Percentiles rank a stretch among this genome's conserved stretches.
These are phyloP conservation scores for Himalopsyche japonica DNA, from an alignment of 2,888 invertebrate genomes.

Conservation along the genomic window DNA sequence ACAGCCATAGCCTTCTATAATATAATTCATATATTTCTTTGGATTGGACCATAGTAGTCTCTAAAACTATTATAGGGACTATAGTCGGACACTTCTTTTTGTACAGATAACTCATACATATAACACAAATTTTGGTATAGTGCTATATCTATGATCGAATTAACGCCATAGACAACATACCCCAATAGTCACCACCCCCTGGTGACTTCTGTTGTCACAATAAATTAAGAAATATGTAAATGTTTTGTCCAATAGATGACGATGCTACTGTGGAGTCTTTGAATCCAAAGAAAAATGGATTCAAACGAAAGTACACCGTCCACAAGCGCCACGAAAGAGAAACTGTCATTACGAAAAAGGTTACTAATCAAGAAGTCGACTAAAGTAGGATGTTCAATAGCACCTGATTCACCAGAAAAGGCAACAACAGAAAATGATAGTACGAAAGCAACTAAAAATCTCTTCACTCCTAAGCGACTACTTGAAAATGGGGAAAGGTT, in stretches of 20 bases:
- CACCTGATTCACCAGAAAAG: constrained; percentile 40
- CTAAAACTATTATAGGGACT: too few relatives aligned
- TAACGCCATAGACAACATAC: too few relatives aligned
- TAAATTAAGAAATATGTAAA: constrained; percentile 5
- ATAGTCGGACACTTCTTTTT: too few relatives aligned
- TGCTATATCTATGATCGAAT: too few relatives aligned
- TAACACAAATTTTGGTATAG: too few relatives aligned
- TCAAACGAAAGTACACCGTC: constrained; percentile 22
- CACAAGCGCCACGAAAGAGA: constrained; percentile 48
- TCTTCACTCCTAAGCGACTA: constrained; percentile 17
- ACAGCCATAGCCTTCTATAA: too few relatives aligned
- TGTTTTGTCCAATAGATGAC: not conserved
- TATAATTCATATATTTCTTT: too few relatives aligned
- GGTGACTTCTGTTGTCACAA: constrained; percentile 4
- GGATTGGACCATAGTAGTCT: too few relatives aligned
- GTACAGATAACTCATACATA: too few relatives aligned
- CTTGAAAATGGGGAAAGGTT: constrained; percentile 28
- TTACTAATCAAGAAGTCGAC: constrained; percentile 59
- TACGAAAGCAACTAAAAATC: constrained; percentile 12
- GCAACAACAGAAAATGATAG: constrained; percentile 12
- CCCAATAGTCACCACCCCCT: too few relatives aligned
- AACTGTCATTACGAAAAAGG: constrained; percentile 57
- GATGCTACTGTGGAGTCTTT: not conserved
- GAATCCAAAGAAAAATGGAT: constrained; percentile 18
- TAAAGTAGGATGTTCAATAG: constrained; percentile 59